Conservation (phyloP, 64 coral and sea anemone species). For the Montipora cactus region DNA sequence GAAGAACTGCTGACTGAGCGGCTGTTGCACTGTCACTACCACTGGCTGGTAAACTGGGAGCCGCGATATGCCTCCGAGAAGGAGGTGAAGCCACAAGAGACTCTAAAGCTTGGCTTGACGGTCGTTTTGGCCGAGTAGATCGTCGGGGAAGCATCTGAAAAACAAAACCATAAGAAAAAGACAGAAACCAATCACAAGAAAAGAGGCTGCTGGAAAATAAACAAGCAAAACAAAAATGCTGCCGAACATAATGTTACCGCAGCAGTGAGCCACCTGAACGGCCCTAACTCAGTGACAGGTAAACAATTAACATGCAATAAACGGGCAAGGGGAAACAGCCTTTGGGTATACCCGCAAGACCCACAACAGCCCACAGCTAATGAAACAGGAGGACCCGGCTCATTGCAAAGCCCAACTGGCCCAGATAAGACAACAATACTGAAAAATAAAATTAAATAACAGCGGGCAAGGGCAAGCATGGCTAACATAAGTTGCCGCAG, state of each 20-base stretch:
- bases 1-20: not conserved
- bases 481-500: too few species aligned
- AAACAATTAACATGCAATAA: constrained; percentile 1
- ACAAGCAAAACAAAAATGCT: constrained; percentile 3
- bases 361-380: too few species aligned
- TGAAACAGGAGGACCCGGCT: too few species aligned
- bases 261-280: not conserved
- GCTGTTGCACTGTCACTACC: not conserved
- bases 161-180: not conserved
- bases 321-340: not conserved
- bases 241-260: not conserved
- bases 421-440: too few species aligned
- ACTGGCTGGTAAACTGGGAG: not conserved
- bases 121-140: constrained; percentile 24
- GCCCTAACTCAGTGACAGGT: not conserved
- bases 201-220: not conserved
- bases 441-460: too few species aligned
- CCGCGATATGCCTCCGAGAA: not conserved
- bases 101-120: constrained; percentile 15
- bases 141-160: constrained; percentile 52
- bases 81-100: not conserved
- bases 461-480: too few species aligned
- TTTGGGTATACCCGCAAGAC: too few species aligned
- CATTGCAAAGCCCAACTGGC: too few species aligned
- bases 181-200: not conserved